These are phyloP conservation scores for Drosophila kurseongensis DNA, from an alignment of 1,140 invertebrate species.

Conservation along the genomic window DNA sequence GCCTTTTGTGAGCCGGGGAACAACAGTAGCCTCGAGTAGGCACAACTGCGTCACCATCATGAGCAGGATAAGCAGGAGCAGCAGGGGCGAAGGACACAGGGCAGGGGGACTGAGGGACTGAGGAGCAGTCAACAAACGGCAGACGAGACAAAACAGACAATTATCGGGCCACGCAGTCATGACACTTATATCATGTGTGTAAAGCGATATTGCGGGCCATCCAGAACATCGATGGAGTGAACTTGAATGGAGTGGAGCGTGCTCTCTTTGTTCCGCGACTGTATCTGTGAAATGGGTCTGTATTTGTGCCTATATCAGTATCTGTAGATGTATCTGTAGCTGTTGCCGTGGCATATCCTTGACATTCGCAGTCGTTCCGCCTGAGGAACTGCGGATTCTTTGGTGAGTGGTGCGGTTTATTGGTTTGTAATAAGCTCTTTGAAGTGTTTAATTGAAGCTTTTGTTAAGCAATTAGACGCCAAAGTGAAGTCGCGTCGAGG, in stretches of 20 bases:
- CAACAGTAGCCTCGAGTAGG: constrained; percentile 44
- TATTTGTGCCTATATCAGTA: constrained; percentile 18
- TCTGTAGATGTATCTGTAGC: constrained; percentile 20
- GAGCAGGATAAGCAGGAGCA: constrained; percentile 32
- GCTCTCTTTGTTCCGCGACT: constrained; percentile 37
- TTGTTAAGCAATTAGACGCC: constrained; percentile 80
- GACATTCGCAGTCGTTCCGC: constrained; percentile 50
- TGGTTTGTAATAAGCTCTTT: constrained; percentile 83
- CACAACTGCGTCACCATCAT: constrained; percentile 37
- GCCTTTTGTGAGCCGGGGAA: constrained; percentile 39
- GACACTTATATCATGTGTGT: constrained; percentile 68
- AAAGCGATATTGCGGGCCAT: constrained; percentile 62
- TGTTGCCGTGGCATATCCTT: constrained; percentile 50
- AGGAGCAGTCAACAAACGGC: constrained; percentile 32
- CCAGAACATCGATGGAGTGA: constrained; percentile 48
- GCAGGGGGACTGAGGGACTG: constrained; percentile 4
- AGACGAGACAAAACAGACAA: constrained; percentile 68
- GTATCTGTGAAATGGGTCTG: constrained; percentile 17
- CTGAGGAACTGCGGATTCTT: constrained; percentile 46
- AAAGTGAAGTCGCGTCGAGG: constrained; percentile 60
- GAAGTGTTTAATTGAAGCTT: constrained; percentile 83
- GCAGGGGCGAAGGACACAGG: constrained; percentile 2
- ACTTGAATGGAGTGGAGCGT: constrained; percentile 49
- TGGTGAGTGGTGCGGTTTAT: constrained; percentile 71
- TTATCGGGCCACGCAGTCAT: constrained; percentile 59